Evolutionary conservation across 2,797 vertebrate species (phyloP).

Genomic region (Cyclura pinguis): DNA sequence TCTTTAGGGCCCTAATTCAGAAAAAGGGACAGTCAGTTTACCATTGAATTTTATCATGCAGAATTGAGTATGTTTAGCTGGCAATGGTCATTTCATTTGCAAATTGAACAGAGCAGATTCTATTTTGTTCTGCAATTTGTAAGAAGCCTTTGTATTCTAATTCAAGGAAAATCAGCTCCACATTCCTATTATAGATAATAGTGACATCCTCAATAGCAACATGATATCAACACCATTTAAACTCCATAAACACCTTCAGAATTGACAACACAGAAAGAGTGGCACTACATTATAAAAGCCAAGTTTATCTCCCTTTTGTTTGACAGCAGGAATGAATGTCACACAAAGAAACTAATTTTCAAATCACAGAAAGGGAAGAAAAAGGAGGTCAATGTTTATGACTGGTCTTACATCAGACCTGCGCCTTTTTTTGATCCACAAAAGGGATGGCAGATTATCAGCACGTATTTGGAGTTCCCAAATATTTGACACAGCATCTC

Average conservation of each 20-base stretch:
- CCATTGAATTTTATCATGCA: constrained; percentile 19
- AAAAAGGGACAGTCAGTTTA: constrained; percentile 33
- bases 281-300: background rate
- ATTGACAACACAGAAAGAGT: background rate
- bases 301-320: background rate
- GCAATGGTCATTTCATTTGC: constrained; percentile 33
- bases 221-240: background rate
- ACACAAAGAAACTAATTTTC: background rate
- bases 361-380: background rate
- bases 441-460: too few species aligned
- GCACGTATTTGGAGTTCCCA: background rate
- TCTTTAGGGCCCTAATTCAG: constrained; percentile 41
- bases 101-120: constrained; percentile 39
- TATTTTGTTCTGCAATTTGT: constrained; percentile 17
- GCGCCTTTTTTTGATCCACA: background rate
- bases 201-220: constrained; percentile 10
- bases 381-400: background rate
- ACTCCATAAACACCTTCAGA: background rate
- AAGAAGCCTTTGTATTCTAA: background rate
- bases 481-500: background rate
- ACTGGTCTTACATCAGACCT: too few species aligned
- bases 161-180: constrained; percentile 19
- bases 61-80: constrained; percentile 33
- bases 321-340: constrained; percentile 1
- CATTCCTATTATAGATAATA: constrained; percentile 5